phyloP scores from a whole-genome alignment of 2,888 invertebrate species.

The Amblyteles armatorius region DNA sequence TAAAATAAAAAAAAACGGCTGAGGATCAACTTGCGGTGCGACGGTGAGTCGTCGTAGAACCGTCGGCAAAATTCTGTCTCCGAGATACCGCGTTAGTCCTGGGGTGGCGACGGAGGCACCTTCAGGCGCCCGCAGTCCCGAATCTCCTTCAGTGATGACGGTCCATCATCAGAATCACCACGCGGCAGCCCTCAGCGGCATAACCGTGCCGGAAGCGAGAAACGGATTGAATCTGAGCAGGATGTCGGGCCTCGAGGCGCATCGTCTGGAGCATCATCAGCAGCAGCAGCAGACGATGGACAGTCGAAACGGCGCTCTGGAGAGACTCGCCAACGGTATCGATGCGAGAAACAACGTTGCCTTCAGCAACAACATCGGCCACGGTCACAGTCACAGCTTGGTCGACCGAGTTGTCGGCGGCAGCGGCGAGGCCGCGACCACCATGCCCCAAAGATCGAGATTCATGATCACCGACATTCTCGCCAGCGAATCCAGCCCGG shows the following conservation, averaged over 20 bases:
- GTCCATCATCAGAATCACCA: constrained; percentile 84
- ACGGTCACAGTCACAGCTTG: constrained; percentile 64
- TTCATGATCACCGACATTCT: constrained; percentile 97
- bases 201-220: constrained; percentile 75
- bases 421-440: constrained; percentile 75
- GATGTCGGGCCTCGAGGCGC: constrained; percentile 80
- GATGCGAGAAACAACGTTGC: constrained; percentile 71
- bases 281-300: constrained; percentile 69
- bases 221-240: constrained; percentile 82
- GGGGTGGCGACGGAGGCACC: constrained; percentile 82
- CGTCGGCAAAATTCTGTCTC: constrained; percentile 83
- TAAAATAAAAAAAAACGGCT: neutral
- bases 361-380: constrained; percentile 66
- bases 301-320: constrained; percentile 70
- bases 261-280: constrained; percentile 77
- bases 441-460: constrained; percentile 89
- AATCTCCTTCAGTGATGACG: constrained; percentile 82
- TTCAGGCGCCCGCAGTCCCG: constrained; percentile 81
- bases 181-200: constrained; percentile 83
- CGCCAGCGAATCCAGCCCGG: constrained; percentile 85
- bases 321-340: constrained; percentile 77
- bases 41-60: constrained; percentile 68
- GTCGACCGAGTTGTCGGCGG: constrained; percentile 42
- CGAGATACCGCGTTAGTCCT: constrained; percentile 81
- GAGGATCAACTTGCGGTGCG: constrained; percentile 36